Evolutionary conservation across 1,140 invertebrate genomes (phyloP).

Genomic region (Protaetia brevitarsis): DNA sequence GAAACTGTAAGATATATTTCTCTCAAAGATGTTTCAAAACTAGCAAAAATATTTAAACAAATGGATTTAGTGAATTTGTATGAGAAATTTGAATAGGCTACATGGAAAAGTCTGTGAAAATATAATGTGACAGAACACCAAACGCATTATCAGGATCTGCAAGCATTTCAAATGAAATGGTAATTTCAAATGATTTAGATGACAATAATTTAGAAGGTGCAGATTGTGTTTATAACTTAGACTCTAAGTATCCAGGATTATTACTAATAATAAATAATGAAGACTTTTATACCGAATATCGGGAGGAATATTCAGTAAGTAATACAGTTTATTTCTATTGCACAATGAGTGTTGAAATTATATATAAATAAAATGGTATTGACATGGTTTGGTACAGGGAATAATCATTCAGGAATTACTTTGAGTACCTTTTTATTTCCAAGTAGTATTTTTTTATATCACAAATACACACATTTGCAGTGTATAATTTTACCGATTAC

Average conservation of each 20-base stretch:
- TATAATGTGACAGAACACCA: conserved; percentile 24
- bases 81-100: conserved; percentile 4
- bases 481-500: no score
- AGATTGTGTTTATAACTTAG: conserved; percentile 31
- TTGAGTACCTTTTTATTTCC: no score
- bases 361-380: conserved; percentile 11
- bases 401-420: no score
- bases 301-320: conserved; percentile 31
- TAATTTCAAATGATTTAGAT: not conserved
- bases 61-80: conserved; percentile 28
- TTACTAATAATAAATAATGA: conserved; percentile 44
- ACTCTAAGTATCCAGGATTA: conserved; percentile 36
- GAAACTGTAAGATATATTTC: conserved; percentile 31
- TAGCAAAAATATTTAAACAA: conserved; percentile 33
- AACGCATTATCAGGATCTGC: not conserved
- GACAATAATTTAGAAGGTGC: conserved; percentile 14
- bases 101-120: not conserved
- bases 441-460: no score
- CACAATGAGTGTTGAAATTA: not conserved
- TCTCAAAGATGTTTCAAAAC: conserved; percentile 29
- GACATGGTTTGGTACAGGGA: no score
- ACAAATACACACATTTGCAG: not conserved
- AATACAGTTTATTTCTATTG: not conserved
- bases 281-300: conserved; percentile 38
- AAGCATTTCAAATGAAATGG: conserved; percentile 12